These are phyloP conservation scores for Myotis myotis DNA, from an alignment of 2,797 vertebrate genomes.

Conservation along the genomic window DNA sequence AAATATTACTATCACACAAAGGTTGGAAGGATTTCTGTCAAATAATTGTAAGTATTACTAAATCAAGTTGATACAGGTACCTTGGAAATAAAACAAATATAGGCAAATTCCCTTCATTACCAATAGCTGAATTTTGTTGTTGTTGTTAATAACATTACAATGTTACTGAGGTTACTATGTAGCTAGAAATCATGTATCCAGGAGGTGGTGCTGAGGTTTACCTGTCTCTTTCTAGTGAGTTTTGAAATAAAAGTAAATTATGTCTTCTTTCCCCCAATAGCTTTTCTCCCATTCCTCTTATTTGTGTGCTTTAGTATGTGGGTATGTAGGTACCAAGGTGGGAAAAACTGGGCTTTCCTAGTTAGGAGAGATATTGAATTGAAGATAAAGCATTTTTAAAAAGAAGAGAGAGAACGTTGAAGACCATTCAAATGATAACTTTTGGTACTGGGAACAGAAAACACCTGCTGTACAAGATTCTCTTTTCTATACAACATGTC, in stretches of 20 bases:
- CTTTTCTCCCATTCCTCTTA: not conserved
- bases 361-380: not conserved
- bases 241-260: conserved; percentile 22
- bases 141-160: not conserved
- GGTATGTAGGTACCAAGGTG: not conserved
- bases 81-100: conserved; percentile 12
- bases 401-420: not conserved
- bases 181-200: not conserved
- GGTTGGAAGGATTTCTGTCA: not conserved
- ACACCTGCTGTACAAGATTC: not conserved
- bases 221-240: not conserved
- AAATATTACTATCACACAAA: not conserved
- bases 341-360: not conserved
- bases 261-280: not conserved
- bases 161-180: not conserved
- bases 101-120: not conserved
- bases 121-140: not conserved
- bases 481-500: not conserved
- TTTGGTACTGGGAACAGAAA: conserved; percentile 5
- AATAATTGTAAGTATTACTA: conserved; percentile 7
- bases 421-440: not conserved
- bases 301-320: not conserved
- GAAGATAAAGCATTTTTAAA: not conserved
- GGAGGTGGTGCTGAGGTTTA: not conserved
- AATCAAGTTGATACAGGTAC: not conserved